Percentiles rank a stretch among this genome's conserved stretches.
These are phyloP conservation scores for Olivierus martensii DNA, from an alignment of 1,140 invertebrate genomes.

Conservation along the genomic window DNA sequence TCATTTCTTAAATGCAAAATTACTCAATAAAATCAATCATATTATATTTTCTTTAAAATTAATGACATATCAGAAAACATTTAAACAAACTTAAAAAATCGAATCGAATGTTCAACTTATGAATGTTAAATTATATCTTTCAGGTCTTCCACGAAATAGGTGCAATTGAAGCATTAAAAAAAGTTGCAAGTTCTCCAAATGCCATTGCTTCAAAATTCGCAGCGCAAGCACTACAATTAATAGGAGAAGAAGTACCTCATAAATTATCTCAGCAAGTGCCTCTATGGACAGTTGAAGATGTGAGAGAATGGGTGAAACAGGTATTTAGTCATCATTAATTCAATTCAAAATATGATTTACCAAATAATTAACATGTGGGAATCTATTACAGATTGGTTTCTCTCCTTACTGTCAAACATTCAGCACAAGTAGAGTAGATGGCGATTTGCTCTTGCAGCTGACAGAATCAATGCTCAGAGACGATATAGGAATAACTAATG, in stretches of 20 bases:
- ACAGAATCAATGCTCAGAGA: conserved; percentile 83
- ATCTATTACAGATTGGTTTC: conserved; percentile 66
- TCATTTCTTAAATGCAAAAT: no score
- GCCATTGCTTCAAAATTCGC: conserved; percentile 95
- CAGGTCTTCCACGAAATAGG: conserved; percentile 83
- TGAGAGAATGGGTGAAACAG: conserved; percentile 93
- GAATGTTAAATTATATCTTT: no score
- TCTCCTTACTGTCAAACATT: conserved; percentile 67
- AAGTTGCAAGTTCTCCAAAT: conserved; percentile 93
- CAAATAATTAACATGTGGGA: no score
- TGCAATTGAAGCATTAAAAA: conserved; percentile 87
- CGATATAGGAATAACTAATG: conserved; percentile 86
- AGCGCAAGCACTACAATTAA: conserved; percentile 81
- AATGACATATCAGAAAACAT: no score
- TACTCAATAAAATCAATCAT: no score
- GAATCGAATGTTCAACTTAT: no score
- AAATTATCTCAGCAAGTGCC: conserved; percentile 96
- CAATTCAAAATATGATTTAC: no score
- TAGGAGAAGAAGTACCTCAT: conserved; percentile 93
- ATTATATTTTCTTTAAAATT: no score
- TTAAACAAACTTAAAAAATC: no score
- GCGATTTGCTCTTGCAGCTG: conserved; percentile 84
- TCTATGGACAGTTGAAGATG: conserved; percentile 91
- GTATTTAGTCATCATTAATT: conserved; percentile 23
- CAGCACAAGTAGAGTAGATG: conserved; percentile 83